Evolutionary conservation across 1,140 invertebrate species (phyloP), one percentile per base, ranked within the genome.

Genomic region (Drosophila repletoides): DNA sequence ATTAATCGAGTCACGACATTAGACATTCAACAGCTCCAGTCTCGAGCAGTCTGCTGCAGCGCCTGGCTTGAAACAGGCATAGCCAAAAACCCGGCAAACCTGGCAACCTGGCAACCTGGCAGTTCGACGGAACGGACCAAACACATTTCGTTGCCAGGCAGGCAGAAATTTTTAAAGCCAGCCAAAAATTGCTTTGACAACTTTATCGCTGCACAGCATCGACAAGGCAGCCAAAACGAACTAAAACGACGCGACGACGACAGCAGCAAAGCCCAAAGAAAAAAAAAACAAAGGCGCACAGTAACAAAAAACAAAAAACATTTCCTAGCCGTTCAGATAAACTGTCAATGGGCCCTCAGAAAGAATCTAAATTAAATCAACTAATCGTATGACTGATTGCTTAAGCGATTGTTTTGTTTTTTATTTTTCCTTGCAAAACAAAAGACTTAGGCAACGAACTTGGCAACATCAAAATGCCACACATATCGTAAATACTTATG

Each of bases 1-100:
- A 84, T 84, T 84, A 84, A 84, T 86, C 79, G 79, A 84, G 79
- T 84, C 79, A 84, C 79, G 79, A 84, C 79, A 86, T 84, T 84
- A 86, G 80, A 80, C 80, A 83, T 83, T 83, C 80, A 83, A 75
- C 79, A 84, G 79, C 65, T 63, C 45, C 29, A 28, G 40, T 40
- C 40, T 17, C 29, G 1, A 24, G 15, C 14, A 19, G 69, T 53
- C 53, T 52, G 41, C n/a, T 3, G 10, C 43, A 10, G 14, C 15
- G 43, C 24, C 28, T 7, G 71, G 55, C 70, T 10, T 3, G n/a
- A 51, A n/a, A 10, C 48, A 49, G 26, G 31, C 19, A 31, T 28
- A 48, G 14, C 24, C 26, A 33, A 7, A 12, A 31, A 14, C 5
- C 22, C 17, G 43, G 14, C 22, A 17, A n/a, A n/a, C n/a, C 24